A percentile compares a stretch with the other conserved stretches of the same genome.
These are phyloP conservation scores for Homarus gammarus DNA, from an alignment of 2,888 invertebrate species.

Conservation along the genomic window DNA sequence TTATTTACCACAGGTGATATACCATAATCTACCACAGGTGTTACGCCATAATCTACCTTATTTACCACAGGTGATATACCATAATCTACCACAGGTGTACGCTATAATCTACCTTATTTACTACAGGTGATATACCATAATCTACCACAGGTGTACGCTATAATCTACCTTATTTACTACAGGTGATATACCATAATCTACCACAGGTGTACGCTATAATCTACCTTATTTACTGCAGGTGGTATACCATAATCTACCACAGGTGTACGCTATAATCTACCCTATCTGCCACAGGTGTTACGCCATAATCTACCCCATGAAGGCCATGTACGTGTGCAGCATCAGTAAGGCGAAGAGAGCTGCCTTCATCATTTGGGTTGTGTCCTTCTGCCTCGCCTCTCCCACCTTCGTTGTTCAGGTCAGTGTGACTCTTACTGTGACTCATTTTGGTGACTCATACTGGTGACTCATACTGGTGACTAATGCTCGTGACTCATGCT, in stretches of 20 bases:
- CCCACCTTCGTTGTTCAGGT: conserved; percentile 85
- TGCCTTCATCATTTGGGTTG: conserved; percentile 83
- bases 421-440: too few species aligned
- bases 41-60: too few species aligned
- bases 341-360: conserved; percentile 84
- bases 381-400: conserved; percentile 83
- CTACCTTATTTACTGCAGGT: too few species aligned
- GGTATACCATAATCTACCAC: background rate
- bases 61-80: too few species aligned
- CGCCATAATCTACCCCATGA: conserved; percentile 86
- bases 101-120: too few species aligned
- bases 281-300: conserved; percentile 82
- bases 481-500: too few species aligned
- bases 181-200: conserved; percentile 87
- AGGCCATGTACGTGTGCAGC: conserved; percentile 85
- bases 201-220: too few species aligned
- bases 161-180: conserved; percentile 62
- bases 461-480: too few species aligned
- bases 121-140: background rate
- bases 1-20: conserved; percentile 82
- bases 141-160: too few species aligned
- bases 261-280: too few species aligned
- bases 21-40: conserved; percentile 86
- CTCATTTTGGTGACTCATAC: too few species aligned
- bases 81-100: too few species aligned